Evolutionary conservation across 2,888 invertebrate species (phyloP), one percentile per base, ranked within the genome.

Genomic region (Thecophora atra): DNA sequence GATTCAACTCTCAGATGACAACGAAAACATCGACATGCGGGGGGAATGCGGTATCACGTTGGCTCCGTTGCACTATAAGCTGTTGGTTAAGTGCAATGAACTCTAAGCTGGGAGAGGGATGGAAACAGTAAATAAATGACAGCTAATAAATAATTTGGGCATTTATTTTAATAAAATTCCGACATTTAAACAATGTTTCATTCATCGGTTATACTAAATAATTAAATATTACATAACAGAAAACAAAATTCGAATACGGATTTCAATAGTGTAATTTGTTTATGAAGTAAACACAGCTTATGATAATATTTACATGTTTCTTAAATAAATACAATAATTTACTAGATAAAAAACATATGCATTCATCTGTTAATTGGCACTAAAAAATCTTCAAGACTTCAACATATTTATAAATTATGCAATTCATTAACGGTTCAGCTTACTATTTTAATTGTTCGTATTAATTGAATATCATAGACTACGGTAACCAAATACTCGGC

Each of bases 21-120:
- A 62, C 74, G 82, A 83, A 0, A 80, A 83, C 0, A 87, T 91
- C 0, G 88, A 91, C 79, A 88, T 94, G 85, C 87, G 88, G 65
- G 94, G 94, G 3, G 90, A 90, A 21, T 91, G 92, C 73, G 95
- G 95, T 4, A 91, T 95, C 11, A 94, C 94, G 0, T 85, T 95
- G 15, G 87, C 91, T 0, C 94, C 95, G 0, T 90, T 91, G 42
- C 82, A 86, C 0, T 91, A 90, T 78, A 83, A 83, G 44, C 79
- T 91, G 28, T 75, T 74, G 1, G 47, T 76, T 15, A 72, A 42
- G 1, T 37, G 54, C 13, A 69, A 21, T 21, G 37, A 37, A 11
- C 11, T 37, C 11, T 37, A 37, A 37, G n/a, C 37, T 37, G 2
- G 37, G 11, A 37, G 37, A 11, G 11, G 11, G 1, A 1, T 11